Evolutionary conservation across 2,888 invertebrate species (phyloP), one percentile per base, ranked within the genome.

Genomic region (Psylliodes chrysocephalus): DNA sequence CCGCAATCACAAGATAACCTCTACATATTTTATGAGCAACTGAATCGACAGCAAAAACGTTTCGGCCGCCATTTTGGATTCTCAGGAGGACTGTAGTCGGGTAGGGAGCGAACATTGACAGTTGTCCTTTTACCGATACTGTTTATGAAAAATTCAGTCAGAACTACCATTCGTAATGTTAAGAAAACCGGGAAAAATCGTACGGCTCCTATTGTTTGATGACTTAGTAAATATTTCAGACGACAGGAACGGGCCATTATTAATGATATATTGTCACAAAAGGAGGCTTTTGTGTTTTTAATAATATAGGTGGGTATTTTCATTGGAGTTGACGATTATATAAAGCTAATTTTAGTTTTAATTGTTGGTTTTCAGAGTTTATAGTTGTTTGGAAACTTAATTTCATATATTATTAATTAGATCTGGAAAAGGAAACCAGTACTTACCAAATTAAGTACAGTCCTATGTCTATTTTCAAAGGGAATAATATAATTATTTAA

Each of bases 1-100:
- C 42, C 42, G 42, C 55, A 55, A 55, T 55, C 55, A 44, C 30
- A 15, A 55, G 55, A 55, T 44, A 44, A 44, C 44, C 44, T 55
- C 33, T 78, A 74, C 77, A 78, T 77, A 77, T 77, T 77, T 77
- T 75, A 77, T 77, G 69, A 73, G 72, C 72, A 72, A n/a, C 75
- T 77, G 77, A 78, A 77, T 78, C 77, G 74, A 66, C 66, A 65
- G 69, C 66, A 72, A 75, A 74, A 70, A 62, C 68, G 70, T 64
- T 70, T 67, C 71, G 64, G n/a, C 64, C 69, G 70, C 63, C 68
- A 62, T 66, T 64, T 8, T 8, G 68, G 66, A 71, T 70, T 70
- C 74, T 75, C 73, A 72, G 40, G 56, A 73, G 72, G 73, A 71
- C n/a, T 22, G 1, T n/a, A n/a, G n/a, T n/a, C 25, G 18, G 25